Evolutionary conservation across 2,113 vertebrate genomes (phyloP).

Genomic region (Anguilla japonica): DNA sequence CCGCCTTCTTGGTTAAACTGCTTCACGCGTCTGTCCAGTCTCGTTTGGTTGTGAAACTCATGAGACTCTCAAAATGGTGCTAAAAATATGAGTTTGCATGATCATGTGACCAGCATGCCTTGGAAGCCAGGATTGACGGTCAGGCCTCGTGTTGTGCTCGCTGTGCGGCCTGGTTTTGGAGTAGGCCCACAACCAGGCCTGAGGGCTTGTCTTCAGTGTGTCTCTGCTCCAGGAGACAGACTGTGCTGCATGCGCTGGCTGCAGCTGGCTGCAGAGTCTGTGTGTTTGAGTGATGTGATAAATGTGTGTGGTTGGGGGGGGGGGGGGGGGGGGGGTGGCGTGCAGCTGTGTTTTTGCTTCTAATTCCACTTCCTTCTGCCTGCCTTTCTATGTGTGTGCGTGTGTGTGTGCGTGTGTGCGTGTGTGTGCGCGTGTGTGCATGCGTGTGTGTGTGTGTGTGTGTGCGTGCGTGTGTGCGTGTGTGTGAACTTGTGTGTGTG

Average conservation of each 20-base stretch:
- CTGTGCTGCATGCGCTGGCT: too few species aligned
- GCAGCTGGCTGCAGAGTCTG: neutral
- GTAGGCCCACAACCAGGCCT: neutral
- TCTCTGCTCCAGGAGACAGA: neutral
- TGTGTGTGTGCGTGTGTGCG: conserved; percentile 25
- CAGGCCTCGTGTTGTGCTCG: conserved; percentile 20
- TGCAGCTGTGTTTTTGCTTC: conserved; percentile 47
- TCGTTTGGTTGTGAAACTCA: neutral
- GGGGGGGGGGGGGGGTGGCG: neutral
- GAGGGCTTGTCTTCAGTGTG: neutral
- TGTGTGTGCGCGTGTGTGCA: neutral
- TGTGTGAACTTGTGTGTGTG: conserved; percentile 22
- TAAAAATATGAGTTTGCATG: neutral
- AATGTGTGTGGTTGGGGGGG: neutral
- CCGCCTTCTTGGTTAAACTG: neutral
- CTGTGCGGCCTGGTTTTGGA: neutral
- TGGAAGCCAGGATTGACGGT: neutral
- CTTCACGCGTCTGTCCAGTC: neutral
- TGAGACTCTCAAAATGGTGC: neutral
- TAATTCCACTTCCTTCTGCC: conserved; percentile 56
- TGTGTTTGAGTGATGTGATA: neutral
- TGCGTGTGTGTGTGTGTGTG: conserved; percentile 22
- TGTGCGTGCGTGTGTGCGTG: conserved; percentile 32
- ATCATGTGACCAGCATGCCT: neutral
- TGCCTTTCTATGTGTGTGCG: conserved; percentile 41